phyloP scores from a whole-genome alignment of 1,140 invertebrate species.

The Aphaenogaster floridana region DNA sequence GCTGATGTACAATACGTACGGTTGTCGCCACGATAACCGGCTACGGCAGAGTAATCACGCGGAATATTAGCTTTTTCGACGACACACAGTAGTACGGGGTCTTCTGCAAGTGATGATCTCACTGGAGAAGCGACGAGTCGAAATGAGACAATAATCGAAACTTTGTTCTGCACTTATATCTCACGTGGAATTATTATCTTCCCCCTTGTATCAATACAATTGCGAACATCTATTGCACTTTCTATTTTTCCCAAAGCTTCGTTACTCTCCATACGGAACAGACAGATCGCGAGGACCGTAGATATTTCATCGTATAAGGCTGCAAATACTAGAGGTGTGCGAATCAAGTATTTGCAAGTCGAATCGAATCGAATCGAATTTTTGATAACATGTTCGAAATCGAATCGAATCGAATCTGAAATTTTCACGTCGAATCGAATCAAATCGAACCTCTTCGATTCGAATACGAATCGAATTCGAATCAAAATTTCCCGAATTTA shows the following conservation, averaged over 20 bases:
- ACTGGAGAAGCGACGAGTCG: background rate
- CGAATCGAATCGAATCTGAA: no score
- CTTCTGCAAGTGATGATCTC: background rate
- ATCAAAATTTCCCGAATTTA: no score
- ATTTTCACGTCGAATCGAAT: no score
- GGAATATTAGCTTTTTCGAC: slow-evolving; percentile 45
- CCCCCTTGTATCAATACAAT: background rate
- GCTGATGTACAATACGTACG: slow-evolving; percentile 26
- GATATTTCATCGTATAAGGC: background rate
- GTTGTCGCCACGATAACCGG: slow-evolving; percentile 40
- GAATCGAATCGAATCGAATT: no score
- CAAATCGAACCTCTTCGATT: no score
- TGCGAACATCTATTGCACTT: background rate
- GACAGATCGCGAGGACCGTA: background rate
- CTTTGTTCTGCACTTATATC: background rate
- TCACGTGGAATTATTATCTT: background rate
- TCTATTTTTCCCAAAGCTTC: background rate
- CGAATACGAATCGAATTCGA: no score
- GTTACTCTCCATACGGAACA: background rate
- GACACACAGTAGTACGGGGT: background rate
- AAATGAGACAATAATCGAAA: background rate
- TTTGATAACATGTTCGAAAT: no score
- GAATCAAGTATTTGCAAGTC: no score
- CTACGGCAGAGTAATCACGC: slow-evolving; percentile 33
- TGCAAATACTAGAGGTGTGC: no score